phyloP scores from a whole-genome alignment of 2,113 vertebrate species.

The Diphyllodes magnificus region DNA sequence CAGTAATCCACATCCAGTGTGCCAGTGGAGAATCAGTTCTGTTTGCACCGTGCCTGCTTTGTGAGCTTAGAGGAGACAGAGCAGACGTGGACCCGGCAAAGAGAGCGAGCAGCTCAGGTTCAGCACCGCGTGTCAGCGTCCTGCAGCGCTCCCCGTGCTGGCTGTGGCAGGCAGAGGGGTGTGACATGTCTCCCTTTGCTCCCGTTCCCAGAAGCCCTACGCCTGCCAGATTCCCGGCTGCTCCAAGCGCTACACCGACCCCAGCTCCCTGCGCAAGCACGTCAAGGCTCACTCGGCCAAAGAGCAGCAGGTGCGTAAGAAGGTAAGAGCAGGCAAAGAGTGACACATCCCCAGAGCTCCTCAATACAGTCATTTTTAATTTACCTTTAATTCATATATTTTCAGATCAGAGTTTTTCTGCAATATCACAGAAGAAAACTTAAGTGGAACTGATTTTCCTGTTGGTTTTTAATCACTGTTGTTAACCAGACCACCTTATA shows the following conservation, averaged over 20 bases:
- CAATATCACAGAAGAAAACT: background rate
- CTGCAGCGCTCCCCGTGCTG: background rate
- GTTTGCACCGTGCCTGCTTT: background rate
- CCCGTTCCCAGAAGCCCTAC: slow-evolving; percentile 86
- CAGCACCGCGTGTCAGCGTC: rapidly evolving
- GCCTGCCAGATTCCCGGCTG: slow-evolving; percentile 97
- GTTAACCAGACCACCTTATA: background rate
- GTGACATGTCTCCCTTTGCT: background rate
- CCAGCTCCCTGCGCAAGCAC: slow-evolving; percentile 97
- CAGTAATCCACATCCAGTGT: background rate
- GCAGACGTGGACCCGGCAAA: background rate
- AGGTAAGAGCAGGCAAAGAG: slow-evolving; percentile 78
- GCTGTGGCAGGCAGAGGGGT: background rate
- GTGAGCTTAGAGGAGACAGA: background rate
- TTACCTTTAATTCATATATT: background rate
- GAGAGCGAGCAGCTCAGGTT: background rate
- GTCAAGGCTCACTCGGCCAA: slow-evolving; percentile 97
- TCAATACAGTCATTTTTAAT: background rate
- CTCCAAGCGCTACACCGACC: slow-evolving; percentile 97
- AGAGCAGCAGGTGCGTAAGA: slow-evolving; percentile 94
- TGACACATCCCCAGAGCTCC: background rate
- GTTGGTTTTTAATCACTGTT: background rate
- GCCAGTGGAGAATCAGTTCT: background rate
- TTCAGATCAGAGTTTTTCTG: background rate
- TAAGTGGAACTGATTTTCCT: background rate